phyloP scores from a whole-genome alignment of 2,888 invertebrate genomes.

The Dysmachus trigonus region DNA sequence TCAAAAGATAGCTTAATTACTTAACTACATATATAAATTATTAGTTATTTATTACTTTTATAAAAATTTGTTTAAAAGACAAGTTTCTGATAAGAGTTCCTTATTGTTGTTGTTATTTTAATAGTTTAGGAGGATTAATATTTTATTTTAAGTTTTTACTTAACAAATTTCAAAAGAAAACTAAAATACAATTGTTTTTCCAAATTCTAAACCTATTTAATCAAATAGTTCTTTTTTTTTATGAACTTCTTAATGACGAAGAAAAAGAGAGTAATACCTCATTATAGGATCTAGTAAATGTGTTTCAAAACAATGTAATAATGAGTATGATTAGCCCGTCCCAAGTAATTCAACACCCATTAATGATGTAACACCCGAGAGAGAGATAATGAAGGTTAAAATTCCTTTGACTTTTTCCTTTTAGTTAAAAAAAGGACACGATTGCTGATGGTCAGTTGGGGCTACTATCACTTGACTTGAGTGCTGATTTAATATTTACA shows the following conservation, averaged over 20 bases:
- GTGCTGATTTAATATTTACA: background rate
- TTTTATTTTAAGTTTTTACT: too few relatives aligned
- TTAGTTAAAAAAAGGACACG: background rate
- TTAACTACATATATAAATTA: too few relatives aligned
- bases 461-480: background rate
- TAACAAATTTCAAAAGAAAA: too few relatives aligned
- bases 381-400: background rate
- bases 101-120: too few relatives aligned
- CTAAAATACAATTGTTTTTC: too few relatives aligned
- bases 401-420: background rate
- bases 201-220: too few relatives aligned
- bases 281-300: background rate
- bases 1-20: too few relatives aligned
- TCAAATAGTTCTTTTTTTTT: too few relatives aligned
- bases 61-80: too few relatives aligned
- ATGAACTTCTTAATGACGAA: background rate
- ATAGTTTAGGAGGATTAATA: too few relatives aligned
- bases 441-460: background rate
- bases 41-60: too few relatives aligned
- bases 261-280: background rate
- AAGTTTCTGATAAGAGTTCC: too few relatives aligned
- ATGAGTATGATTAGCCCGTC: background rate
- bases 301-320: background rate
- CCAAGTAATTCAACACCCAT: background rate
- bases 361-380: background rate